Evolutionary conservation across 2,888 invertebrate species (phyloP).

Genomic region (Amphipyra berbera): DNA sequence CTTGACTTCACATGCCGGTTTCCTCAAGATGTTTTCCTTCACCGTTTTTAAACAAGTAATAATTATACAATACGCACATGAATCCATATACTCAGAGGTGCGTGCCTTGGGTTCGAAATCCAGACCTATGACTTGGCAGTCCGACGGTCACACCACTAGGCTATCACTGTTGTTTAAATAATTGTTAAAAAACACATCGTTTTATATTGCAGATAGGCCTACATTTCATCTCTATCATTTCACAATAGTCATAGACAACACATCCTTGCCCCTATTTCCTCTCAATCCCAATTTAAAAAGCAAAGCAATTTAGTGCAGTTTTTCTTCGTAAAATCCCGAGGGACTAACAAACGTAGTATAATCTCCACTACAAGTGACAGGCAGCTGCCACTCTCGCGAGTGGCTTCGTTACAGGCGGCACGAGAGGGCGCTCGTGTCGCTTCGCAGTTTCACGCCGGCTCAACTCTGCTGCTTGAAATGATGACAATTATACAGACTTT

Average conservation of each 20-base stretch:
- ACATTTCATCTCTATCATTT: neutral
- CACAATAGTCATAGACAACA: neutral
- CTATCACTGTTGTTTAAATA: too few relatives aligned
- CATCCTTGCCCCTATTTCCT: neutral
- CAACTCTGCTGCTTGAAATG: conserved; percentile 53
- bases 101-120: too few relatives aligned
- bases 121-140: too few relatives aligned
- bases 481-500: conserved; percentile 66
- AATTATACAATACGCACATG: too few relatives aligned
- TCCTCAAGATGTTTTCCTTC: too few relatives aligned
- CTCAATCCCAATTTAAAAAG: conserved; percentile 45
- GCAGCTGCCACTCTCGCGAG: conserved; percentile 78
- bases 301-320: conserved; percentile 32
- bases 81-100: too few relatives aligned
- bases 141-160: too few relatives aligned
- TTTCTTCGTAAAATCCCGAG: conserved; percentile 29
- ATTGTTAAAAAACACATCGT: too few relatives aligned
- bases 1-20: too few relatives aligned
- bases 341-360: conserved; percentile 60
- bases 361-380: conserved; percentile 68
- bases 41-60: too few relatives aligned
- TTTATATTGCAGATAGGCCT: neutral
- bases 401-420: conserved; percentile 78
- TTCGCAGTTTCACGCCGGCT: conserved; percentile 53
- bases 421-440: conserved; percentile 63